A percentile compares a stretch with the other conserved stretches of the same genome.
These are phyloP conservation scores for Colletes gigas DNA, from an alignment of 1,140 invertebrate species.

Conservation along the genomic window DNA sequence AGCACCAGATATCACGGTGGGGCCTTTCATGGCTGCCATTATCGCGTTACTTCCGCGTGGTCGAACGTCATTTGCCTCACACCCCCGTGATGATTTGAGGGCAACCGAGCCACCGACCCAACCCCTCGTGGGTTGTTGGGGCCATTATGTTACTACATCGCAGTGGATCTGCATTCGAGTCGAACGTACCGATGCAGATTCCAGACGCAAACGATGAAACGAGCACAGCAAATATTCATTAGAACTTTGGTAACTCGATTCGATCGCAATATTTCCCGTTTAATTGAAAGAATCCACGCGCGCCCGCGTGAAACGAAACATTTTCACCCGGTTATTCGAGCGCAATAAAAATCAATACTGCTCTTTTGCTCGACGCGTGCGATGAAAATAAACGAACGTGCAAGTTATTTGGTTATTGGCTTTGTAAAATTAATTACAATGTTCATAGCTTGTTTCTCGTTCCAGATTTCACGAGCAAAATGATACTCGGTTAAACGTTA, in stretches of 20 bases:
- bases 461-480: no score
- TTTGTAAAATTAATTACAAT: no score
- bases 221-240: slow-evolving; percentile 23
- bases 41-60: slow-evolving; percentile 77
- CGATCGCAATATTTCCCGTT: background rate
- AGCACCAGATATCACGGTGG: slow-evolving; percentile 71
- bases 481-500: no score
- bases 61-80: slow-evolving; percentile 74
- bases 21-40: slow-evolving; percentile 75
- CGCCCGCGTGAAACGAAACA: background rate
- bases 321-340: no score
- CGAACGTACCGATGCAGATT: slow-evolving; percentile 50
- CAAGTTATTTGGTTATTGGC: no score
- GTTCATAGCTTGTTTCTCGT: no score
- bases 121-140: slow-evolving; percentile 54
- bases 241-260: background rate
- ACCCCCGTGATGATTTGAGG: slow-evolving; percentile 77
- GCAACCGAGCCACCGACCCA: slow-evolving; percentile 71
- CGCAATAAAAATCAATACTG: no score
- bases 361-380: no score
- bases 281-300: background rate
- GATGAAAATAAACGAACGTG: no score
- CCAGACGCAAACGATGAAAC: slow-evolving; percentile 27
- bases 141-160: slow-evolving; percentile 63
- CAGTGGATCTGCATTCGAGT: slow-evolving; percentile 40